Conservation (phyloP, 1,140 invertebrate genomes). For the Pomacea maculata region DNA sequence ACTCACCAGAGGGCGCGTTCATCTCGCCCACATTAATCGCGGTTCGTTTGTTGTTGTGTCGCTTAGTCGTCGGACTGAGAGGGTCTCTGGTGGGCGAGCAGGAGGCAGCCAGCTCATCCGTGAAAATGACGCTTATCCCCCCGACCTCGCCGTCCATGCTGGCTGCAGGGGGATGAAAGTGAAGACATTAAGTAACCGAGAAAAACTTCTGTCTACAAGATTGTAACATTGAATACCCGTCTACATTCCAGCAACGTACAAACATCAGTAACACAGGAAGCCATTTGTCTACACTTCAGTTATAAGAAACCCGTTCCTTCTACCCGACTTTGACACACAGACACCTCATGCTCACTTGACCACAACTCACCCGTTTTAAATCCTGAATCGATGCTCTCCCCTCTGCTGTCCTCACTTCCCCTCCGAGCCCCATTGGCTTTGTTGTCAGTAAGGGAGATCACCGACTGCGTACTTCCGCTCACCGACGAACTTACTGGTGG, state of each 20-base stretch:
- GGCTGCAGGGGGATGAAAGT: conserved; percentile 3
- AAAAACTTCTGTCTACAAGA: too few species aligned
- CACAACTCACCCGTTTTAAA: conserved; percentile 28
- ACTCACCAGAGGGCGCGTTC: too few species aligned
- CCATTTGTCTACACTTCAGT: too few species aligned
- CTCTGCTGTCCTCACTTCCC: conserved; percentile 43
- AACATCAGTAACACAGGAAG: too few species aligned
- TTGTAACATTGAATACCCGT: too few species aligned
- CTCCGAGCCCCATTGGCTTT: conserved; percentile 24
- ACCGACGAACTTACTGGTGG: background rate
- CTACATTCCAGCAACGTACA: too few species aligned
- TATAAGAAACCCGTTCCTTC: too few species aligned
- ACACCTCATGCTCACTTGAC: too few species aligned
- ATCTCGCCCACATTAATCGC: background rate
- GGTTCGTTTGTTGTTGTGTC: background rate
- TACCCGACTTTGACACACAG: too few species aligned
- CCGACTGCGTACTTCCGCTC: background rate
- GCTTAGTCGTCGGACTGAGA: background rate
- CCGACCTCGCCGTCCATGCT: conserved; percentile 14
- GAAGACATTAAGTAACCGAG: background rate
- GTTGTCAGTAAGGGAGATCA: conserved; percentile 2
- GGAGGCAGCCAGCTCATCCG: conserved; percentile 24
- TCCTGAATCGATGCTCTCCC: conserved; percentile 44
- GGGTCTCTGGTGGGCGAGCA: conserved; percentile 1
- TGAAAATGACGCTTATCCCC: conserved; percentile 41